These are phyloP conservation scores for Pelobates fuscus DNA, from an alignment of 2,113 vertebrate genomes.

Conservation along the genomic window DNA sequence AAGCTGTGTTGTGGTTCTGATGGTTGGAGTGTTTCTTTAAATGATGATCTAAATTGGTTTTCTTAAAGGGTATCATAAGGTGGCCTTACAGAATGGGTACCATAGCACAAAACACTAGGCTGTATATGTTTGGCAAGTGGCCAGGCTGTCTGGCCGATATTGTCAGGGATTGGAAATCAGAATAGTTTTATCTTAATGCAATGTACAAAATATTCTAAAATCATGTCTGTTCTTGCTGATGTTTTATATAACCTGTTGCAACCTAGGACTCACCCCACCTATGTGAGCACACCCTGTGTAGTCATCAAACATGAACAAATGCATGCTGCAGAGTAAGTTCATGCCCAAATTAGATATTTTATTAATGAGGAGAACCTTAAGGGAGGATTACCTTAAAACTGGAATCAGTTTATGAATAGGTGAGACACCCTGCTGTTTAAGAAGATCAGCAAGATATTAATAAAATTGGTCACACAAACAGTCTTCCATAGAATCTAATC, in stretches of 20 bases:
- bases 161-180: neutral
- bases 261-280: neutral
- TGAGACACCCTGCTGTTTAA: neutral
- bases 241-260: slow-evolving; percentile 17
- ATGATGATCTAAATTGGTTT: too few relatives aligned
- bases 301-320: slow-evolving; percentile 9
- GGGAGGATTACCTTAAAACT: neutral
- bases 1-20: too few relatives aligned
- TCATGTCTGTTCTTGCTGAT: slow-evolving; percentile 21
- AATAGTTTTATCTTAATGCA: neutral
- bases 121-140: too few relatives aligned
- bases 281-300: slow-evolving; percentile 24
- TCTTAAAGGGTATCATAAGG: too few relatives aligned
- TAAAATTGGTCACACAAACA: too few relatives aligned
- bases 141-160: too few relatives aligned
- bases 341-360: neutral
- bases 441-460: neutral
- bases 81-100: too few relatives aligned
- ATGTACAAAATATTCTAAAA: neutral
- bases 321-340: neutral
- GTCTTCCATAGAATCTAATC: too few relatives aligned
- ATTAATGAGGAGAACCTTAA: neutral
- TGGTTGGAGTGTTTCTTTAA: too few relatives aligned
- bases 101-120: too few relatives aligned
- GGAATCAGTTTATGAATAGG: neutral